Base-by-base conservation (phyloP, 2,797 vertebrate genomes). In the Paratrypauchen microcephalus region DNA sequence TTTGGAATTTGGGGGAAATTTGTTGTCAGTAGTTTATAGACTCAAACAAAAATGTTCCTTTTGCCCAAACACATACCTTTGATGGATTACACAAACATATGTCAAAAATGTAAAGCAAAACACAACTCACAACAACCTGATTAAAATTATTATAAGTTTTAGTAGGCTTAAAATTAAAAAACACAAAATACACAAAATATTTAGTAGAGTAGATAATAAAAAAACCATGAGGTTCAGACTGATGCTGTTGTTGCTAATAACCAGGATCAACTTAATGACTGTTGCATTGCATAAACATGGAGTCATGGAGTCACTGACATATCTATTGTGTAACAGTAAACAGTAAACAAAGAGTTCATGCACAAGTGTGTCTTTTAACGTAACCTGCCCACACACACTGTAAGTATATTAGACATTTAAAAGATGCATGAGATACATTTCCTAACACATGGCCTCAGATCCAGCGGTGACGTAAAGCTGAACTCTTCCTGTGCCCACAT, bases 401-500 rank as follows among this genome's bases (percentile, higher is more conserved):
- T 24, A 63, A 21, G 8, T 47, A 18, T 47, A 63, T 26, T 16
- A 67, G 65, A 45, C 30, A 18, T 67, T 57, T 41, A 67, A 67
- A 67, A 57, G n/a, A 67, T 57, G 36, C 32, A 57, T 26, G 36
- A 24, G 54, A 45, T 41, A 52, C 50, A 47, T 65, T 30, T 30
- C 30, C 67, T 64, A 2, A 45, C 39, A 39, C 52, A 54, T 71
- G 66, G 21, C 62, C 21, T 12, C 52, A 26, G 32, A 72, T 73
- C 15, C 55, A 52, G 48, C 21, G 4, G 55, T 64, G 69, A 76
- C 36, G 67, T 47, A 70, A 61, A 60, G 54, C 66, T 67, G 50
- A 36, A 45, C 21, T 70, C 72, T 79, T 71, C 26, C 69, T 62
- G 78, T 74, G 69, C 71, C 76, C 75, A 75, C 50, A 3, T 84